Base-by-base conservation (phyloP, 2,888 invertebrate genomes). In the Tillus elongatus region DNA sequence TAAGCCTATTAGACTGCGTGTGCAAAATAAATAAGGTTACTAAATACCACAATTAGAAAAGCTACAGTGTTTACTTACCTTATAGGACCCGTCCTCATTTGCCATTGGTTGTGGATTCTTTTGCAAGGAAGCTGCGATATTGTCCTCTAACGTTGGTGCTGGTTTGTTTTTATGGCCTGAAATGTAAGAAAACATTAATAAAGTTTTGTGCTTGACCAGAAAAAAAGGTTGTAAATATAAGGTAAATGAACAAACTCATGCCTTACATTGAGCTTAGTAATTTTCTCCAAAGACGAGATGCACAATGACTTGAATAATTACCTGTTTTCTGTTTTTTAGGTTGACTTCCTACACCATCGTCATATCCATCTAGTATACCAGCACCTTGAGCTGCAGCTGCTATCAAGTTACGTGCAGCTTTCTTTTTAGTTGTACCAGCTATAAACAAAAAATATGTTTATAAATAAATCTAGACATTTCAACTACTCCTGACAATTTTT, bases 31-130 rank as follows among this genome's bases (percentile, higher is more conserved):
- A 19, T n/a, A n/a, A n/a, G n/a, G n/a, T n/a, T n/a, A n/a, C n/a
- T 28, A 15, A 30, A 15, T 38, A 16, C 10, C n/a, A 35, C 34
- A 29, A 40, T 15, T 31, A 32, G 26, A 32, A 6, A 19, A 19
- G 6, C 24, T 19, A 6, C 6, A 19, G n/a, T 8, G 6, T 8
- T 19, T 26, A 35, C 45, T 51, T 62, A 75, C 75, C 71, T 75
- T 75, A 61, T 73, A 75, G 9, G 74, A 74, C 70, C 72, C 73
- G 57, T 75, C 74, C 54, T 75, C 75, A 47, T 63, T 68, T 43
- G 67, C 66, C 41, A 66, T 50, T 52, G 66, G 4, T 15, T 9
- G 6, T 12, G 32, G 6, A 10, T 14, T 14, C 56, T 63, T 71
- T 24, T 69, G 61, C 67, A 69, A 62, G 63, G 74, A 63, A 58